phyloP scores from a whole-genome alignment of 2,888 invertebrate genomes.

The Oscheius myriophilus region DNA sequence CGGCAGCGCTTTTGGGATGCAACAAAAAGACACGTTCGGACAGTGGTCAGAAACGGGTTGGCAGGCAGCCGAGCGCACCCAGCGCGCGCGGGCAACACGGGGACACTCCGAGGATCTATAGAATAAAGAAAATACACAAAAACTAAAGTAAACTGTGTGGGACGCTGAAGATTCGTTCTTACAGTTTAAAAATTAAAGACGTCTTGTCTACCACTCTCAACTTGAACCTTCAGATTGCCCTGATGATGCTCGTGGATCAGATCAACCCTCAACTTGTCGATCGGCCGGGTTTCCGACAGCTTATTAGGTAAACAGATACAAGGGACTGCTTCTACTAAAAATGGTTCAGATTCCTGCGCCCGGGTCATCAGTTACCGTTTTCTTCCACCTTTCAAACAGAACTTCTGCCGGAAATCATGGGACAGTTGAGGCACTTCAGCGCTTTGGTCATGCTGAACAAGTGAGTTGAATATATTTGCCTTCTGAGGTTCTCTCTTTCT shows the following conservation, averaged over 20 bases:
- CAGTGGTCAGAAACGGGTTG: conserved; percentile 30
- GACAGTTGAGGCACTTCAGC: conserved; percentile 29
- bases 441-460: conserved; percentile 31
- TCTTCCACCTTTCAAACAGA: conserved; percentile 46
- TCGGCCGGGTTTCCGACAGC: conserved; percentile 55
- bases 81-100: conserved; percentile 9
- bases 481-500: background rate
- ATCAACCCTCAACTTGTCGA: conserved; percentile 56
- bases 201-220: no score
- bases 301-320: conserved; percentile 29
- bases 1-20: conserved; percentile 11
- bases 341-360: conserved; percentile 45
- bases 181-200: background rate
- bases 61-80: conserved; percentile 1
- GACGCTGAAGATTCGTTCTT: no score
- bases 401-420: conserved; percentile 40
- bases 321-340: background rate
- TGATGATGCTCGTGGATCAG: conserved; percentile 59
- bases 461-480: conserved; percentile 23
- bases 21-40: conserved; percentile 33
- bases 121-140: background rate
- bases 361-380: conserved; percentile 50
- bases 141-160: no score
- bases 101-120: conserved; percentile 8
- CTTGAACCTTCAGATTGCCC: conserved; percentile 46